A percentile compares a stretch with the other conserved stretches of the same genome.
phyloP scores from a whole-genome alignment of 2,113 vertebrate genomes.

The Felis chaus region DNA sequence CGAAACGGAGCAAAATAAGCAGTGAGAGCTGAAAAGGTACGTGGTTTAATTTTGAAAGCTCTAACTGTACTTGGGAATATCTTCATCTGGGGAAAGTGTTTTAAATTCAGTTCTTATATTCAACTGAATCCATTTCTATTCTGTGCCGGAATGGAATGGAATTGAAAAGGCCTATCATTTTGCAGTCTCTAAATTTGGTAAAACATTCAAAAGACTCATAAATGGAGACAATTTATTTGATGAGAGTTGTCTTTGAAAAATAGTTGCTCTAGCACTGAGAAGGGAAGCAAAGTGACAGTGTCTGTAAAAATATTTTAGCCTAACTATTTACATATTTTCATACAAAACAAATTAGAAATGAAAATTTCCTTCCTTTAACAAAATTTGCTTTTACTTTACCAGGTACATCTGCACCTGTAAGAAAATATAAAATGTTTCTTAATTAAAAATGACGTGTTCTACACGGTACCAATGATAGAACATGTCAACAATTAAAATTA shows the following conservation, averaged over 20 bases:
- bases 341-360: neutral
- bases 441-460: neutral
- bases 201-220: neutral
- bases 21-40: neutral
- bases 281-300: neutral
- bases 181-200: neutral
- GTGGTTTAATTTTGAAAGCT: neutral
- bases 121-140: neutral
- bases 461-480: neutral
- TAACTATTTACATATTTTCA: neutral
- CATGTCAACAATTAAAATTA: neutral
- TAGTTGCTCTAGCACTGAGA: neutral
- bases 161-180: neutral
- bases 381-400: neutral
- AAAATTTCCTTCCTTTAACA: neutral
- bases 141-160: neutral
- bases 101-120: neutral
- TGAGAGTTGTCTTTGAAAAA: constrained; percentile 5
- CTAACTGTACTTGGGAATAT: neutral
- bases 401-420: neutral
- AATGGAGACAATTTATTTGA: neutral
- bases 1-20: neutral
- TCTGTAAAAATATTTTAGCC: neutral
- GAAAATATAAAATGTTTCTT: neutral
- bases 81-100: neutral